Evolutionary conservation across 1,140 invertebrate species (phyloP).

Genomic region (Cepaea nemoralis): DNA sequence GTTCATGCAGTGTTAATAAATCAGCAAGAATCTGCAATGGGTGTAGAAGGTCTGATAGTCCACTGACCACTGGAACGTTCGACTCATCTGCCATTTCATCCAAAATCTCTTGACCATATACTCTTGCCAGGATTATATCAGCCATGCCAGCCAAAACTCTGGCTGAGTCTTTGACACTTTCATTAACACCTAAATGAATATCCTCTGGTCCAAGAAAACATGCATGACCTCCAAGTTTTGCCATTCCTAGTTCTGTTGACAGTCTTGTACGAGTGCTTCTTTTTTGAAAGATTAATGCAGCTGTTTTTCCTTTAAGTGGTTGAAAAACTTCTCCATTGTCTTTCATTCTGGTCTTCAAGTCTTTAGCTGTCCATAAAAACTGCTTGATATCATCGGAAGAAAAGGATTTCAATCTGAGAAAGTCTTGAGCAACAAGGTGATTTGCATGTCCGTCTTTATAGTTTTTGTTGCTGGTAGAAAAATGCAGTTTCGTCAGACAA

Average conservation of each 20-base stretch:
- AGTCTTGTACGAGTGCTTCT: slow-evolving; percentile 58
- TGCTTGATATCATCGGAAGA: slow-evolving; percentile 53
- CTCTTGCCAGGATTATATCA: slow-evolving; percentile 58
- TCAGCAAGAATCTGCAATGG: slow-evolving; percentile 64
- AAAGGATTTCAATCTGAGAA: slow-evolving; percentile 57
- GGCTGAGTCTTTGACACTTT: slow-evolving; percentile 56
- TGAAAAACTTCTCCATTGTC: slow-evolving; percentile 49
- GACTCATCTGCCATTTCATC: slow-evolving; percentile 50
- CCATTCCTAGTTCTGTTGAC: slow-evolving; percentile 59
- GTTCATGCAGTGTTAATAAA: slow-evolving; percentile 61
- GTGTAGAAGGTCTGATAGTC: slow-evolving; percentile 59
- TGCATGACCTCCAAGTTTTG: slow-evolving; percentile 57
- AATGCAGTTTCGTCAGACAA: no score
- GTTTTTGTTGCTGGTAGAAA: no score
- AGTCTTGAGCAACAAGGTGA: slow-evolving; percentile 53
- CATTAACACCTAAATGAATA: slow-evolving; percentile 62
- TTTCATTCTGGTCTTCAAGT: slow-evolving; percentile 58
- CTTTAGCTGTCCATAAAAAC: slow-evolving; percentile 59
- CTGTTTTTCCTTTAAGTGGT: slow-evolving; percentile 56
- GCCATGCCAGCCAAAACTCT: slow-evolving; percentile 56
- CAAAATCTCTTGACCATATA: slow-evolving; percentile 56
- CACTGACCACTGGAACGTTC: slow-evolving; percentile 59
- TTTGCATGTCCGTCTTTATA: slow-evolving; percentile 4
- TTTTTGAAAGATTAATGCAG: slow-evolving; percentile 62
- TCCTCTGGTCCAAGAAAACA: slow-evolving; percentile 57